Conservation (phyloP, 1,140 invertebrate species). For the Bombus ignitus region DNA sequence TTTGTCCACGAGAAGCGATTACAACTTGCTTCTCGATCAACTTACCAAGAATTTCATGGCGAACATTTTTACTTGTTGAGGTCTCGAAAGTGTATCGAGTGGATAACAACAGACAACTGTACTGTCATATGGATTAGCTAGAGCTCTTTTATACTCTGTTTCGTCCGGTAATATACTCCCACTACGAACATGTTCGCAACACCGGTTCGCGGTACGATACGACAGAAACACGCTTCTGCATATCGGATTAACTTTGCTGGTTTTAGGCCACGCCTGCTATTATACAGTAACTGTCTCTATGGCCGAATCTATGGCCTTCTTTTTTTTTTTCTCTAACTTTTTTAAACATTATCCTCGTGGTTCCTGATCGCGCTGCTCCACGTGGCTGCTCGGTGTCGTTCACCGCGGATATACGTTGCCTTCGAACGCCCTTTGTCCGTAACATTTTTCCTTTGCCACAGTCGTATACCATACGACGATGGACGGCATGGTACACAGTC, state of each 20-base stretch:
- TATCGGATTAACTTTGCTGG: constrained; percentile 65
- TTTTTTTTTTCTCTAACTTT: too few relatives aligned
- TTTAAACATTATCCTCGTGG: neutral
- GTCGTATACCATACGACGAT: neutral
- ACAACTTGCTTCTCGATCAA: constrained; percentile 40
- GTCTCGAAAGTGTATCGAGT: constrained; percentile 70
- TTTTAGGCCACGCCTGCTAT: constrained; percentile 62
- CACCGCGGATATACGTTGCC: constrained; percentile 4
- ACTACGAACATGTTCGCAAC: constrained; percentile 68
- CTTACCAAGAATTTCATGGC: constrained; percentile 84
- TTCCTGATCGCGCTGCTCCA: neutral
- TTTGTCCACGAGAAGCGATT: neutral
- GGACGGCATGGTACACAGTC: neutral
- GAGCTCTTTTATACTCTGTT: constrained; percentile 71
- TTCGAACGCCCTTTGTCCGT: constrained; percentile 7
- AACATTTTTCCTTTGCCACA: neutral
- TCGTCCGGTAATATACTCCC: constrained; percentile 76
- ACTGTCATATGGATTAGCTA: constrained; percentile 70
- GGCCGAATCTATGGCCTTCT: neutral
- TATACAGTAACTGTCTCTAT: neutral
- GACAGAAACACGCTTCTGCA: constrained; percentile 48
- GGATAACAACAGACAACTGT: constrained; percentile 74
- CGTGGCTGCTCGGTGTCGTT: neutral
- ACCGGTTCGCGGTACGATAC: constrained; percentile 12
- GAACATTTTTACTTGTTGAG: constrained; percentile 83